Evolutionary conservation across 2,113 vertebrate genomes (phyloP).

Genomic region (Cnemophilus loriae): DNA sequence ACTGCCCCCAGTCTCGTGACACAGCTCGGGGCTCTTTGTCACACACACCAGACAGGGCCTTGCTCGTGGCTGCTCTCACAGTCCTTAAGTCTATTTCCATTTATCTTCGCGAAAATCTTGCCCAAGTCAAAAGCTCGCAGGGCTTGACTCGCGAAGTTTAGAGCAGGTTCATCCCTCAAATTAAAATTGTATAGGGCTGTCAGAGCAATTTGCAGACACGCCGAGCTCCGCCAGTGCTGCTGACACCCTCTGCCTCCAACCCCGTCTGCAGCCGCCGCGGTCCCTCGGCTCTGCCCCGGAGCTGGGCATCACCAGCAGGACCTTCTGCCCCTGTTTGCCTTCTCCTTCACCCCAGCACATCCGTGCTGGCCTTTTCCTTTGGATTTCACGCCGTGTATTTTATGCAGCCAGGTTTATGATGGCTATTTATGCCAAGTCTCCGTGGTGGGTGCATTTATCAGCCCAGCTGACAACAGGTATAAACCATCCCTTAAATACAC

Average conservation of each 20-base stretch:
- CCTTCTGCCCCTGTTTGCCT: not conserved
- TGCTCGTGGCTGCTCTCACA: not conserved
- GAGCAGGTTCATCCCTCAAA: conserved; percentile 5
- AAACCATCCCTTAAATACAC: not conserved
- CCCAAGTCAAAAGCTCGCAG: not conserved
- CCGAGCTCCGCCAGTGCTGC: not conserved
- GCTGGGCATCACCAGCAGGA: not conserved
- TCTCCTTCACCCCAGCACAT: not conserved
- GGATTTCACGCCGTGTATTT: fast-evolving
- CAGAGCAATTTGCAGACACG: not conserved
- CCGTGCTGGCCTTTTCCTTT: not conserved
- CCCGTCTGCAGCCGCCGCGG: fast-evolving
- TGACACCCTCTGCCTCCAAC: not conserved
- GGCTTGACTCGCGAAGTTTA: not conserved
- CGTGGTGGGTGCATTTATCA: not conserved
- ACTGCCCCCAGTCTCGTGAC: not conserved
- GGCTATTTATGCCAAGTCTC: not conserved
- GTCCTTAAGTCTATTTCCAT: not conserved
- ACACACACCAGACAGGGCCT: not conserved
- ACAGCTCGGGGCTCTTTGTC: not conserved
- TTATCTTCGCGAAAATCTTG: not conserved
- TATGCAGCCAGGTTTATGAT: not conserved
- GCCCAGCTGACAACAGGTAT: not conserved
- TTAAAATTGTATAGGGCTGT: conserved; percentile 23
- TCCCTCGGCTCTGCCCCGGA: not conserved